These are phyloP conservation scores for Sinocyclocheilus grahami DNA, from an alignment of 2,113 vertebrate genomes.

Conservation along the genomic window DNA sequence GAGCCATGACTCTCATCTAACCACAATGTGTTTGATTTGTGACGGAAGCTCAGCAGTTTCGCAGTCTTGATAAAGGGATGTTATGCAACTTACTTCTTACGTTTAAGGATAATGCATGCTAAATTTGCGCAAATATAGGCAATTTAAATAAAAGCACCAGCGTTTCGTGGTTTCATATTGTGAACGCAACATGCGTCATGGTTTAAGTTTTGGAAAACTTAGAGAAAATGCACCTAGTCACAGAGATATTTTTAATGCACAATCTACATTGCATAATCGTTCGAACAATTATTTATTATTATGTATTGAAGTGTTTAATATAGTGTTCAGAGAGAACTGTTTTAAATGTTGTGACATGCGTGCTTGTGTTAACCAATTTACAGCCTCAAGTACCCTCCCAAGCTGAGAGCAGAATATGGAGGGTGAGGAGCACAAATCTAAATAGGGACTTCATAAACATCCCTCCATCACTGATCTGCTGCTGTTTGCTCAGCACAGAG, in stretches of 20 bases:
- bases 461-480: background rate
- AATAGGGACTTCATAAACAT: background rate
- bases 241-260: background rate
- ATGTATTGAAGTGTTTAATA: background rate
- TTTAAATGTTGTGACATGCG: background rate
- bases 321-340: background rate
- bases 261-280: background rate
- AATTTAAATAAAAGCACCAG: background rate
- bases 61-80: background rate
- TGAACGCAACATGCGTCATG: too few species aligned
- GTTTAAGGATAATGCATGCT: background rate
- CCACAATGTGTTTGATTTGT: slow-evolving; percentile 19
- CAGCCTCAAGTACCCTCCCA: background rate
- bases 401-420: slow-evolving; percentile 28
- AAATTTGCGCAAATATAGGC: background rate
- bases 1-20: background rate
- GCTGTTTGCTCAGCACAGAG: background rate
- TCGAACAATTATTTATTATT: background rate
- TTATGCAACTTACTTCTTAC: background rate
- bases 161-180: background rate
- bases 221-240: background rate
- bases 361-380: background rate
- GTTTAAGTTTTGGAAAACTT: background rate
- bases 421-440: slow-evolving; percentile 3
- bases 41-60: background rate